Percentiles rank a stretch among this genome's conserved stretches.
Conservation (phyloP, 2,888 invertebrate genomes). For the Catocala fraxini region DNA sequence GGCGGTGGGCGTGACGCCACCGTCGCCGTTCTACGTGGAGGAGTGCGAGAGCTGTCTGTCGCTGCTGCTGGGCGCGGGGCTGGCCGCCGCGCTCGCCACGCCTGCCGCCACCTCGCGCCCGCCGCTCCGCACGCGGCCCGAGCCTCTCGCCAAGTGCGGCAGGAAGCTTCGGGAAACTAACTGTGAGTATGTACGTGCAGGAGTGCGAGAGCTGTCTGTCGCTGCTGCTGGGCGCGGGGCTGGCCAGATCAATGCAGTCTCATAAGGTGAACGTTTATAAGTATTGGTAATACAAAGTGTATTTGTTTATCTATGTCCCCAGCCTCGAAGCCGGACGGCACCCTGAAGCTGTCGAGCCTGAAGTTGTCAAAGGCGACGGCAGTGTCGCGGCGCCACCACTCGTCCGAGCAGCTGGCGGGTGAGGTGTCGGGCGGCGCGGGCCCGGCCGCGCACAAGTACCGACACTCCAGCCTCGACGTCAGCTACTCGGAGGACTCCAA, state of each 20-base stretch:
- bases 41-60: slow-evolving; percentile 96
- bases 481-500: slow-evolving; percentile 90
- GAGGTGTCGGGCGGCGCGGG: no score
- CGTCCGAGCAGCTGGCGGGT: slow-evolving; percentile 63
- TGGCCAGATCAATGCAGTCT: slow-evolving; percentile 72
- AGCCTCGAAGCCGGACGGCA: slow-evolving; percentile 74
- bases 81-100: slow-evolving; percentile 90
- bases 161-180: slow-evolving; percentile 72
- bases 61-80: slow-evolving; percentile 92
- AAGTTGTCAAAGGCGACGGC: slow-evolving; percentile 81
- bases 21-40: slow-evolving; percentile 95
- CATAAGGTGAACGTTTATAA: no score
- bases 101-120: slow-evolving; percentile 90
- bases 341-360: slow-evolving; percentile 70
- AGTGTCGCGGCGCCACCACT: slow-evolving; percentile 88
- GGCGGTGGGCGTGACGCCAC: slow-evolving; percentile 89
- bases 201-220: slow-evolving; percentile 96
- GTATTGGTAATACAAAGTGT: no score
- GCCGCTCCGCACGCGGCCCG: slow-evolving; percentile 80
- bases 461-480: slow-evolving; percentile 82
- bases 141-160: slow-evolving; percentile 74
- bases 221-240: slow-evolving; percentile 92
- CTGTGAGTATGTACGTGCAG: slow-evolving; percentile 89
- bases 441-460: slow-evolving; percentile 63
- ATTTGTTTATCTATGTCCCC: slow-evolving; percentile 19